These are phyloP conservation scores for Anarhynchus alexandrinus DNA, from an alignment of 2,113 vertebrate genomes.

Conservation along the genomic window DNA sequence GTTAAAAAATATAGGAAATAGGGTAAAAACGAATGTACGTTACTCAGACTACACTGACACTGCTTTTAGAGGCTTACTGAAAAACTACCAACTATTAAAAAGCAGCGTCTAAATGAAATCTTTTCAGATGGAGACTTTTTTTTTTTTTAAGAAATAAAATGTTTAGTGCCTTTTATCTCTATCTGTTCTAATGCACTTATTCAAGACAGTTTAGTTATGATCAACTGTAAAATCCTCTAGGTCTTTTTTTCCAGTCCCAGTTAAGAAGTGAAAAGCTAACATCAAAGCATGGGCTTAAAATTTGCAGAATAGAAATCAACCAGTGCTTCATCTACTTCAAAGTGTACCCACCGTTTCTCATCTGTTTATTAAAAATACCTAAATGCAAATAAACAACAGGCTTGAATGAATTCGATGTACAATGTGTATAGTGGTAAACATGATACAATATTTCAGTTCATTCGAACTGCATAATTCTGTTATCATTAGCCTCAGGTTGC, in stretches of 20 bases:
- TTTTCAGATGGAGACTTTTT: constrained; percentile 55
- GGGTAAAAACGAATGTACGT: constrained; percentile 35
- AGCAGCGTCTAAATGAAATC: constrained; percentile 56
- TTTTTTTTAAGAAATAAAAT: constrained; percentile 55
- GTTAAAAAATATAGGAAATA: constrained; percentile 50
- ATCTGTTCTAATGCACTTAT: constrained; percentile 72
- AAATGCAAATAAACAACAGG: constrained; percentile 57
- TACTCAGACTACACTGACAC: background rate
- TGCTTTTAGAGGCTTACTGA: constrained; percentile 63
- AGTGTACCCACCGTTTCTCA: constrained; percentile 51
- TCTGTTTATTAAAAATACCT: constrained; percentile 71
- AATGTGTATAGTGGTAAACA: background rate
- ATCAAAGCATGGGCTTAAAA: constrained; percentile 74
- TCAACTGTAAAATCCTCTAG: constrained; percentile 69
- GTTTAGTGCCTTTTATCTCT: constrained; percentile 66
- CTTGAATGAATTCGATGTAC: constrained; percentile 30
- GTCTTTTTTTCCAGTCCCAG: constrained; percentile 42
- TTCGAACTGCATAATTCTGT: constrained; percentile 14
- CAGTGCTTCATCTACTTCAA: constrained; percentile 69
- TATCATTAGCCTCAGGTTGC: constrained; percentile 16
- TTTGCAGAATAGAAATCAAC: constrained; percentile 65
- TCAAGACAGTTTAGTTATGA: constrained; percentile 71
- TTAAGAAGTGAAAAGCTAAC: constrained; percentile 66
- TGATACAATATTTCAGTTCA: background rate
- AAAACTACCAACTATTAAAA: constrained; percentile 66